Percentiles rank a stretch among this genome's conserved stretches.
Evolutionary conservation across 2,113 vertebrate species (phyloP).

Genomic region (Marcusenius ussheri): DNA sequence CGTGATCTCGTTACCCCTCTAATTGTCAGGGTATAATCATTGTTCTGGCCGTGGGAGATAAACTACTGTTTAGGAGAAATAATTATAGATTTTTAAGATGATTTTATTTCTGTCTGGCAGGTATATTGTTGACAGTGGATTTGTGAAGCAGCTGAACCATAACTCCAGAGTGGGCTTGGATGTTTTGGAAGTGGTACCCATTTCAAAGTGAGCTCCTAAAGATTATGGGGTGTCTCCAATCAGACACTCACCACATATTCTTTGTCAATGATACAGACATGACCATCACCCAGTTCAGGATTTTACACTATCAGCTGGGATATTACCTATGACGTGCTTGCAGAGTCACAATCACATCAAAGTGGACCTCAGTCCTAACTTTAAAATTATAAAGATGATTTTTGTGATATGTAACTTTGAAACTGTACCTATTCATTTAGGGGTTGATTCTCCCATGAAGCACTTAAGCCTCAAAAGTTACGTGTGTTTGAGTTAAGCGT

Average conservation of each 20-base stretch:
- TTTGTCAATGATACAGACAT: not conserved
- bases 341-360: not conserved
- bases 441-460: not conserved
- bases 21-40: not conserved
- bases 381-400: not conserved
- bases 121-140: slow-evolving; percentile 90
- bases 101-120: slow-evolving; percentile 45
- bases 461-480: not conserved
- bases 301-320: not conserved
- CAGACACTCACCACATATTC: not conserved
- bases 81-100: not conserved
- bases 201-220: slow-evolving; percentile 80
- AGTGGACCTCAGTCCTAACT: not conserved
- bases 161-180: slow-evolving; percentile 89
- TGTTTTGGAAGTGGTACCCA: slow-evolving; percentile 88
- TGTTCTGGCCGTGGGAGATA: not conserved
- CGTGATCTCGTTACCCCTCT: too few relatives aligned
- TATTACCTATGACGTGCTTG: not conserved
- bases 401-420: not conserved
- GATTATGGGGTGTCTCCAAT: not conserved
- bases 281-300: not conserved
- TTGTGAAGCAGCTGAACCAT: slow-evolving; percentile 94
- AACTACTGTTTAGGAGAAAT: not conserved
- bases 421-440: not conserved
- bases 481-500: not conserved